Conservation (phyloP, 2,797 vertebrate genomes). For the Sebastolobus altivelis region DNA sequence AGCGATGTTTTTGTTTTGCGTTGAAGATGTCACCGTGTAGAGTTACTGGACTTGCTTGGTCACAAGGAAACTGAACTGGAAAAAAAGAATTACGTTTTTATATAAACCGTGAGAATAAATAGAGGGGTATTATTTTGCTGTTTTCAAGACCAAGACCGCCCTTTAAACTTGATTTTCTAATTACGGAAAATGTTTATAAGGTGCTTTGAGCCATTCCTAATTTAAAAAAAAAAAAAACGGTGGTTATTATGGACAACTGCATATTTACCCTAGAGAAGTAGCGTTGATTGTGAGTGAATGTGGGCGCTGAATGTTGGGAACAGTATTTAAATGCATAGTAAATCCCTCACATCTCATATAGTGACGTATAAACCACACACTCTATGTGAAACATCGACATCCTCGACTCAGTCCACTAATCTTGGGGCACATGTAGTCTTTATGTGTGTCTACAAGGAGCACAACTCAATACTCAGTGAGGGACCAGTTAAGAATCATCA, state of each 20-base stretch:
- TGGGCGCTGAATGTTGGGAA: constrained; percentile 52
- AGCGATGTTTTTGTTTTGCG: constrained; percentile 46
- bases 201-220: constrained; percentile 79
- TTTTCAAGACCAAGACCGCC: constrained; percentile 66
- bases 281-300: constrained; percentile 67
- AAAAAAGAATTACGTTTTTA: constrained; percentile 55
- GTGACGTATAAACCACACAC: constrained; percentile 27
- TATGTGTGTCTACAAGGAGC: constrained; percentile 65
- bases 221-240: constrained; percentile 55
- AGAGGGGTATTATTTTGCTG: constrained; percentile 54
- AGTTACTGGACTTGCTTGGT: constrained; percentile 48
- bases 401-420: constrained; percentile 39
- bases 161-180: constrained; percentile 80
- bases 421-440: constrained; percentile 40
- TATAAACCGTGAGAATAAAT: constrained; percentile 47
- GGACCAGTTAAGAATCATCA: constrained; percentile 41
- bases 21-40: constrained; percentile 56
- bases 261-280: constrained; percentile 53
- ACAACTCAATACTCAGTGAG: constrained; percentile 73
- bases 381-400: constrained; percentile 43
- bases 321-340: constrained; percentile 46
- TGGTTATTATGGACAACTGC: constrained; percentile 41
- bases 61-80: constrained; percentile 34
- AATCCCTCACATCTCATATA: constrained; percentile 35
- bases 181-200: constrained; percentile 71